Evolutionary conservation across 2,797 vertebrate genomes (phyloP).

Genomic region (Yasuhikotakia modesta): DNA sequence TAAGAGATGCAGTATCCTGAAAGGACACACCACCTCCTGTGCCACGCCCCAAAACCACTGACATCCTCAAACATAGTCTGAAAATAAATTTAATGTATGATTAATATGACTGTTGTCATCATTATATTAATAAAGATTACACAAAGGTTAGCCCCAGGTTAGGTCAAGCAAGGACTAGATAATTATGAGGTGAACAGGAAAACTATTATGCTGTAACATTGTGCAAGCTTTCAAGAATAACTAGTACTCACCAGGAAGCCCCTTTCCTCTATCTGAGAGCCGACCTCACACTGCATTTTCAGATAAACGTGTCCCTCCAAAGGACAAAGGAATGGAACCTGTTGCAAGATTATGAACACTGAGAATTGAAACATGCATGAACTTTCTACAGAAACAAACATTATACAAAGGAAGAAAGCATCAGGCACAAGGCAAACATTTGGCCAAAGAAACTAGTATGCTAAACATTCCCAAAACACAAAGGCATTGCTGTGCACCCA

Average conservation of each 20-base stretch:
- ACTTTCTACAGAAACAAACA: background rate
- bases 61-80: slow-evolving; percentile 99
- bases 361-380: background rate
- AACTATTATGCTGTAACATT: background rate
- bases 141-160: too few species aligned
- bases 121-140: too few species aligned
- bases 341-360: slow-evolving; percentile 27
- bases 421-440: background rate
- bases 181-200: too few species aligned
- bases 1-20: slow-evolving; percentile 93
- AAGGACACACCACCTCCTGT: slow-evolving; percentile 92
- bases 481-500: background rate
- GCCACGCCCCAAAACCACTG: slow-evolving; percentile 96
- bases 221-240: background rate
- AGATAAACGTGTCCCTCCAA: slow-evolving; percentile 93
- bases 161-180: too few species aligned
- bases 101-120: too few species aligned
- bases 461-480: background rate
- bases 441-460: background rate
- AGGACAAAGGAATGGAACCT: slow-evolving; percentile 93
- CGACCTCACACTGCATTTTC: slow-evolving; percentile 91
- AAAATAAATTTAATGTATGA: background rate
- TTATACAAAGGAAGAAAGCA: background rate
- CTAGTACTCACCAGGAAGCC: slow-evolving; percentile 88
- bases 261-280: slow-evolving; percentile 85